Evolutionary conservation across 2,797 vertebrate species (phyloP), one percentile per base, ranked within the genome.

Genomic region (Petrocephalus schoutedeni): DNA sequence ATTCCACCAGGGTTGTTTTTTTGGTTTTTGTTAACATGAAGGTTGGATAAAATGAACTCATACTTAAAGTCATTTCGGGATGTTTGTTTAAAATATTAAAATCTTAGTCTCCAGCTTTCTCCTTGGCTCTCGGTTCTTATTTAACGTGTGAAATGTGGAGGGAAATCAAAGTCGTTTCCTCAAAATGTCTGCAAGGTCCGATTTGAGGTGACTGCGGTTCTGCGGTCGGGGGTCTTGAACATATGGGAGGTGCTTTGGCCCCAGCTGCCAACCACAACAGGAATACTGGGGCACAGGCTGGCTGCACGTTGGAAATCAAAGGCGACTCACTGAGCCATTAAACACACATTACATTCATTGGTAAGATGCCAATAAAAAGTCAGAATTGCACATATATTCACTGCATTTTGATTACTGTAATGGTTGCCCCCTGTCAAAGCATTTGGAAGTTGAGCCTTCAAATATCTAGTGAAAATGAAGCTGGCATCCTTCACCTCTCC

Each of bases 281-380:
- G 93, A 95, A 94, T 93, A 91, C 90, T 91, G 91, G 94, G 95
- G 92, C 93, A 91, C 91, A 93, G 92, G 87, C 51, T 87, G 89
- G 77, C 71, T 67, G 14, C 36, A 23, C 14, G 36, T 21, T 3
- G 41, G n/a, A 64, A 51, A 36, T 67, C 53, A 86, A 86, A 59
- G 36, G 41, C 9, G 56, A 32, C 23, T 45, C 41, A 7, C 32
- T 86, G 56, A 32, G 36, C n/a, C 21, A 49, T 86, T 86, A 19
- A 19, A 58, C 21, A 59, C 16, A 41, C 56, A 58, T 59, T 86
- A 41, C 56, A 58, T n/a, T 58, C 56, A 58, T 58, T 58, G 54
- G 54, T 36, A 59, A n/a, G 54, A 59, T 67, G 54, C 41, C 61
- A 36, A 51, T 56, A 36, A 86, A 49, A 64, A 36, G 32, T 86